Base-by-base conservation (phyloP, 1,140 invertebrate genomes). In the Capitella teleta region DNA sequence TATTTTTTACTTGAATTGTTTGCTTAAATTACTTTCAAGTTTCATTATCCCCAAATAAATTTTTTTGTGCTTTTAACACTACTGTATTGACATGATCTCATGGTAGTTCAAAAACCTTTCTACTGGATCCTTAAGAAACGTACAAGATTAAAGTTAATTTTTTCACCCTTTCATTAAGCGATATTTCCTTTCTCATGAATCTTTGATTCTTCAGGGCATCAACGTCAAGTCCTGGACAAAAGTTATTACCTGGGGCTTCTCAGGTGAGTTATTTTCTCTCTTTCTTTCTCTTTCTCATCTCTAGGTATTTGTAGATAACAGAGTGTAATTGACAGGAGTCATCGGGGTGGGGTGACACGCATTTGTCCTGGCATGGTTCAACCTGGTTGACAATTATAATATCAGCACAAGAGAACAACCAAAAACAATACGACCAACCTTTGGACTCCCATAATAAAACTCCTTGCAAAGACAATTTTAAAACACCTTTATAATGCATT, bases 181-280 rank as follows among this genome's bases (percentile, higher is more conserved):
- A 24, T 10, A 2, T 4, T 1, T 26, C 28, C 28, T 26, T 16
- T 5, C 10, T 24, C 49, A 47, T 53, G 18, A 12, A 30, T 12
- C 18, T 53, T 28, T 42, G 12, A 12, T 23, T 34, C 46, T 57
- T 47, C 57, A 58, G 64, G 59, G 14, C 53, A 53, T 30, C 59
- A 62, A 32, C 73, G 85, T 49, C 80, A 84, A 60, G 79, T 88
- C 5, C 83, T 86, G 65, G 86, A 91, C 63, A 86, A 86, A 63
- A 79, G 83, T 6, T 89, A 89, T 60, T 89, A 82, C 72, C 76
- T 86, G 56, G 85, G 85, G 40, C 51, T 86, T 21, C 70, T 91
- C 54, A 80, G 86, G 67, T 70, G 49, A 34, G 55, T 10, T 28
- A 43, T 50, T 28, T 2, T 14, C 12, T 37, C 42, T 26, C 18